Conservation (phyloP, 2,113 vertebrate species). For the Synodontis membranacea region DNA sequence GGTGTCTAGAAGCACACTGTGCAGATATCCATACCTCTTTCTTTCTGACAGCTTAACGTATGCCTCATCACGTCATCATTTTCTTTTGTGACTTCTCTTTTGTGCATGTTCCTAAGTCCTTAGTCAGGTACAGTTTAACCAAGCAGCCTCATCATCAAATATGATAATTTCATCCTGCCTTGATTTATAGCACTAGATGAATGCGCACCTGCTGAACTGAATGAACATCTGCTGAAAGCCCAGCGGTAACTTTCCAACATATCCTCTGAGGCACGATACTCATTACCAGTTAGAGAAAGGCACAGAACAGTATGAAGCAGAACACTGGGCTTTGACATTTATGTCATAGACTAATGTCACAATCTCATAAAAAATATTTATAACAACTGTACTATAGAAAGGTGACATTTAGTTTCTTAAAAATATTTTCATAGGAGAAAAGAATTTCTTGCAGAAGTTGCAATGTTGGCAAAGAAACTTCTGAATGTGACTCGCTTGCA, state of each 20-base stretch:
- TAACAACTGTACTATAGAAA: conserved; percentile 1
- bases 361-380: not conserved
- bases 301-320: not conserved
- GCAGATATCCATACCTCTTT: not conserved
- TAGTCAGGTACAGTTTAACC: not conserved
- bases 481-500: conserved; percentile 53
- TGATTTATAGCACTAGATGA: conserved; percentile 31
- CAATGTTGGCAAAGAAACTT: conserved; percentile 54
- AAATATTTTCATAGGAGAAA: conserved; percentile 34
- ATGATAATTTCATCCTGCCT: not conserved
- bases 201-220: conserved; percentile 7
- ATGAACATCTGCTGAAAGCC: conserved; percentile 24
- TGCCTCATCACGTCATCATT: not conserved
- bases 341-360: not conserved
- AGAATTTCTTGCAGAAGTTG: conserved; percentile 44
- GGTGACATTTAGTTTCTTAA: conserved; percentile 23
- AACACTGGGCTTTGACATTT: conserved; percentile 12
- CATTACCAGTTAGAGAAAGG: not conserved
- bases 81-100: not conserved
- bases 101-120: not conserved
- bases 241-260: conserved; percentile 12
- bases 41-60: not conserved
- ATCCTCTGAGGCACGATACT: not conserved
- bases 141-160: not conserved
- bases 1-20: not conserved